A percentile compares a stretch with the other conserved stretches of the same genome.
Conservation (phyloP, 1,140 invertebrate genomes). For the Archivesica marissinica region DNA sequence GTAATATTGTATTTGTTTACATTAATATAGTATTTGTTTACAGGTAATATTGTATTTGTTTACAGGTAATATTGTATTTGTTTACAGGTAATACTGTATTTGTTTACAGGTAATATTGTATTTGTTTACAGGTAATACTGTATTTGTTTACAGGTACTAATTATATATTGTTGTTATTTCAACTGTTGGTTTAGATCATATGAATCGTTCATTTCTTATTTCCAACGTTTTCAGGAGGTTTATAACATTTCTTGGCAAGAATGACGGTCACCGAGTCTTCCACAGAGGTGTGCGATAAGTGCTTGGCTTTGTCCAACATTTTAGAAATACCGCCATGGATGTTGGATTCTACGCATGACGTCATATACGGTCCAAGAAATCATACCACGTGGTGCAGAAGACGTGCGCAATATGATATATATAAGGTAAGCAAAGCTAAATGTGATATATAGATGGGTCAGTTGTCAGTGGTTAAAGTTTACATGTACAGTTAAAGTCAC, state of each 20-base stretch:
- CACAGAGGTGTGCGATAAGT: constrained; percentile 8
- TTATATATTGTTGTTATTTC: not conserved
- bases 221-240: too few relatives aligned
- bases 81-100: not conserved
- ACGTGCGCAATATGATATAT: constrained; percentile 12
- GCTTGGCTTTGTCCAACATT: not conserved
- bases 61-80: not conserved
- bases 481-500: too few relatives aligned
- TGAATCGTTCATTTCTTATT: not conserved
- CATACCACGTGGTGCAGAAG: constrained; percentile 40
- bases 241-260: not conserved
- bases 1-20: too few relatives aligned
- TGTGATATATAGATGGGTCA: too few relatives aligned
- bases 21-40: not conserved
- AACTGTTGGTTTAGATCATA: not conserved
- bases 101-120: not conserved
- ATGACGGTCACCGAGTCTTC: constrained; percentile 17
- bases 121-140: not conserved
- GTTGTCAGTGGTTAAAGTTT: too few relatives aligned
- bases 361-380: constrained; percentile 21
- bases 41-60: not conserved
- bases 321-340: constrained; percentile 48
- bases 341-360: constrained; percentile 9
- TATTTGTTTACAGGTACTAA: not conserved
- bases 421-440: constrained; percentile 23